Base-by-base conservation (phyloP, 2,888 invertebrate genomes). In the Eilema sororculum region DNA sequence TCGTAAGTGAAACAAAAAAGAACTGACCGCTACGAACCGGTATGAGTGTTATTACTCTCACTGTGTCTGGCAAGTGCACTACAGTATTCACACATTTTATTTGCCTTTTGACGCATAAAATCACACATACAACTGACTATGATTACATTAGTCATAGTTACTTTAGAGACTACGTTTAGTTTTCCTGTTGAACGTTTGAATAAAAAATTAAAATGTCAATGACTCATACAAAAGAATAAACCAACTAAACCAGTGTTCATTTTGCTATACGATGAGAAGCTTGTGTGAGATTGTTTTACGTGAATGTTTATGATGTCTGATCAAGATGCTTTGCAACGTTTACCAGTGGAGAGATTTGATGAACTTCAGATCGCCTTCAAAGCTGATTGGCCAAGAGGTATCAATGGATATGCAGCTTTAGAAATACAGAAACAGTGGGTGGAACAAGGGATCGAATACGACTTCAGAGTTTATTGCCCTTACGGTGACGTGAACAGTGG, bases 381-480 rank as follows among this genome's bases (percentile, higher is more conserved):
- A 68, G 60, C 59, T 0, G 81, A 87, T 28, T 84, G 82, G 88
- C 92, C 93, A 0, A 86, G 86, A 70, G 87, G 92, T 41, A 82
- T 91, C 5, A 82, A 91, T 60, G 89, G 87, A 16, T 88, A 87
- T 65, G 88, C 89, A 67, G 86, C 89, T 65, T 78, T 95, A 59
- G 83, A 90, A 37, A 90, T 87, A 63, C 86, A 89, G 67, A 85
- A 87, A 68, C 81, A 83, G 41, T 91, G 94, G 87, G 72, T 79
- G 20, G 81, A 84, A 59, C 79, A 77, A 30, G 80, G 88, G 6
- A 79, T 87, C 8, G 80, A 84, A 12, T 84, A 88, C 52, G 81
- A 83, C 0, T 86, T 92, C 67, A 87, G 87, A 75, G 89, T 94
- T 25, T 91, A 88, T 74, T 90, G 91, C 62, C 92, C 93, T 1